phyloP scores from a whole-genome alignment of 2,797 vertebrate genomes.

The Labeo calbasu region DNA sequence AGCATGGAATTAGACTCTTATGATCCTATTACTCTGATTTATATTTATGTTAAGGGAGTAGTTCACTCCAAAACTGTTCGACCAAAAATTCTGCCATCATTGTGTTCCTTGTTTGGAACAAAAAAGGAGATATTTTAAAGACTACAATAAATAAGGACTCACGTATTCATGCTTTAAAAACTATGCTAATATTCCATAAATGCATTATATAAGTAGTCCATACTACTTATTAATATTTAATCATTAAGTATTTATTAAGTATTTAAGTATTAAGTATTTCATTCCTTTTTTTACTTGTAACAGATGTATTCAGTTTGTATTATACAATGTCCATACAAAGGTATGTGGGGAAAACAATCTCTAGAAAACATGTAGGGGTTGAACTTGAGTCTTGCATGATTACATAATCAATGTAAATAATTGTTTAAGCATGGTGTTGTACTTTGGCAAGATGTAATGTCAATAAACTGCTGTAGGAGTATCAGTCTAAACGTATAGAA shows the following conservation, averaged over 20 bases:
- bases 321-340: no score
- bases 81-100: not conserved
- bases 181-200: no score
- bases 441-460: conserved; percentile 50
- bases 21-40: not conserved
- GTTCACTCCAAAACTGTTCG: not conserved
- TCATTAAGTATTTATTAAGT: no score
- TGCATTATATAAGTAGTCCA: no score
- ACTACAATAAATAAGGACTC: not conserved
- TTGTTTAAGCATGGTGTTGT: conserved; percentile 43
- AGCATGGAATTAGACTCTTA: not conserved
- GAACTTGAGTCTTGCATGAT: conserved; percentile 7
- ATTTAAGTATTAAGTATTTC: no score
- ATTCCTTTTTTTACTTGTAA: no score
- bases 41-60: not conserved
- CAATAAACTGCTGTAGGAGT: conserved; percentile 17
- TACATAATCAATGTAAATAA: conserved; percentile 52
- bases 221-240: no score
- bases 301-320: no score
- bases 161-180: no score
- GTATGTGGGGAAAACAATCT: not conserved
- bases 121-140: not conserved
- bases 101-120: not conserved
- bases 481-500: not conserved
- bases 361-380: not conserved